A percentile compares a stretch with the other conserved stretches of the same genome.
Evolutionary conservation across 2,797 vertebrate species (phyloP).

Genomic region (Xenopus petersii): DNA sequence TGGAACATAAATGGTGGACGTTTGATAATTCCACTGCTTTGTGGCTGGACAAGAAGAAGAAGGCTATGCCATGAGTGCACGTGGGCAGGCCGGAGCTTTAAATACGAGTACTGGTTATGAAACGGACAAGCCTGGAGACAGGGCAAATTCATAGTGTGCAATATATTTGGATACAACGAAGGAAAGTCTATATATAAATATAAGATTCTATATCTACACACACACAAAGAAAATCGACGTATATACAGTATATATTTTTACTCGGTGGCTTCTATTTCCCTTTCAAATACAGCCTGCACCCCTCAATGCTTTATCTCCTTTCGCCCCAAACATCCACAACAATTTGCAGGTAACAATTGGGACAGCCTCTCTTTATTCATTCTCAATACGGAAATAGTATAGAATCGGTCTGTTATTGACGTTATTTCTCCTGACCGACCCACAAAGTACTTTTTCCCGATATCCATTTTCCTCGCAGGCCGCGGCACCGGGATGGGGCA

Average conservation of each 20-base stretch:
- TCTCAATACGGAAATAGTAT: not conserved
- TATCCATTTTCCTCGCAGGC: too few species aligned
- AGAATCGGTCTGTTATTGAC: not conserved
- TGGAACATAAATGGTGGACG: constrained; percentile 1
- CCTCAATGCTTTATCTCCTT: constrained; percentile 53
- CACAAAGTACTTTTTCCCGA: too few species aligned
- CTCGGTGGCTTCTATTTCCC: constrained; percentile 30
- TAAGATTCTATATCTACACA: constrained; percentile 46
- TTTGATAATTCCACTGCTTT: too few species aligned
- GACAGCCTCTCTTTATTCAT: too few species aligned
- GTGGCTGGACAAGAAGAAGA: not conserved
- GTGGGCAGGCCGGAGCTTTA: too few species aligned
- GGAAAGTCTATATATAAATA: constrained; percentile 30
- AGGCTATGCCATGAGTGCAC: constrained; percentile 6
- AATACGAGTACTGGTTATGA: too few species aligned
- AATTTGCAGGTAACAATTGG: constrained; percentile 37
- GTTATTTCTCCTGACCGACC: too few species aligned
- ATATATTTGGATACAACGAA: constrained; percentile 51
- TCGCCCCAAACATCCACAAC: constrained; percentile 41
- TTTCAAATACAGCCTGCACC: constrained; percentile 50
- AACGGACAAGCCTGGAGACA: too few species aligned
- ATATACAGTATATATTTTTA: constrained; percentile 25
- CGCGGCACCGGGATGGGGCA: too few species aligned
- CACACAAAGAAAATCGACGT: constrained; percentile 38
- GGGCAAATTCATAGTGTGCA: constrained; percentile 42